These are phyloP conservation scores for Pantherophis vulpinus DNA, from an alignment of 2,797 vertebrate species.

Conservation along the genomic window DNA sequence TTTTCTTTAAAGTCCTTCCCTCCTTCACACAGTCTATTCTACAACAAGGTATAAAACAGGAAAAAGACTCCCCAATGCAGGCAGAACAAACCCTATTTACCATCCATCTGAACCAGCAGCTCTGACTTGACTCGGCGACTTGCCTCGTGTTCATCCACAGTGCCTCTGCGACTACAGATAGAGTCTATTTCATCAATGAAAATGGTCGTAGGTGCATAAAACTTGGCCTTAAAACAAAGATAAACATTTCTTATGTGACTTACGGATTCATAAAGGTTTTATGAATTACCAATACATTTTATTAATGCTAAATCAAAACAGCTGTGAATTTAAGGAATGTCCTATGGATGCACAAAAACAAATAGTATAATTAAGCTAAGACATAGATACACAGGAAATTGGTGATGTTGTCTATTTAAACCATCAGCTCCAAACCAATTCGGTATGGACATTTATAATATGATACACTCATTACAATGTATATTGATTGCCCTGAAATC, in stretches of 20 bases:
- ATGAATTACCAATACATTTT: background rate
- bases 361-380: background rate
- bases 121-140: constrained; percentile 97
- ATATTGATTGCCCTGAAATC: background rate
- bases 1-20: background rate
- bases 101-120: constrained; percentile 97
- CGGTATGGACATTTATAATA: background rate
- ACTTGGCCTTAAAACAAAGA: constrained; percentile 82
- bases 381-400: background rate
- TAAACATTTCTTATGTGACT: constrained; percentile 26
- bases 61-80: constrained; percentile 20
- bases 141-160: constrained; percentile 94
- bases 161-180: constrained; percentile 93
- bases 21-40: background rate
- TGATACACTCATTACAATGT: background rate
- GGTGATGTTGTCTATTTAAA: background rate
- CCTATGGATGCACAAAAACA: background rate
- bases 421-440: background rate
- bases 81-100: constrained; percentile 70
- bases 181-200: constrained; percentile 99
- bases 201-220: constrained; percentile 96
- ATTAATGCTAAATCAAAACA: background rate
- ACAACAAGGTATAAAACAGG: background rate
- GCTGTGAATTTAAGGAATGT: background rate
- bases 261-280: constrained; percentile 19